These are phyloP conservation scores for Alectoris magna DNA, from an alignment of 2,797 vertebrate species.

Conservation along the genomic window DNA sequence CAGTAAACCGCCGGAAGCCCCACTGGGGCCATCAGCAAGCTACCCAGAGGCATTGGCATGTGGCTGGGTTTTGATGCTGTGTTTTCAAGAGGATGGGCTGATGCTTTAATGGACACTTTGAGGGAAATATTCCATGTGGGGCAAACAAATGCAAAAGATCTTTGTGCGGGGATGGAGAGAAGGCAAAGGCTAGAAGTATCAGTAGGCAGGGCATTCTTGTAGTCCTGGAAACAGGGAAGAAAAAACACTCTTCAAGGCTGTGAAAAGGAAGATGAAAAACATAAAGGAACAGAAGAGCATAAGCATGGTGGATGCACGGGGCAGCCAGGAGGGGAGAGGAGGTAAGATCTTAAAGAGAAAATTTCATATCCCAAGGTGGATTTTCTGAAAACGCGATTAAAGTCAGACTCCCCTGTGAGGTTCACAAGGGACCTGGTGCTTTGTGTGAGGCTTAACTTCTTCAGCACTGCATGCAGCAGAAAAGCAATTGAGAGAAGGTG, in stretches of 20 bases:
- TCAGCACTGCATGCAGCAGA: background rate
- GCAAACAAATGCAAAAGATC: background rate
- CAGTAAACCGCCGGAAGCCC: conserved; percentile 38
- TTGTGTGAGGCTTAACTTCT: background rate
- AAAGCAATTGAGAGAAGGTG: background rate
- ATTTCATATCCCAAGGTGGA: background rate
- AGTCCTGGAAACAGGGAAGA: conserved; percentile 10
- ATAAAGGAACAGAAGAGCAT: background rate
- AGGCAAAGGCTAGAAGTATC: conserved; percentile 5
- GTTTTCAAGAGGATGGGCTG: conserved; percentile 3
- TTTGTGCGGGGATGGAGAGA: conserved; percentile 20
- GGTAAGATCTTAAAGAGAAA: conserved; percentile 24
- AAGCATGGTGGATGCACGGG: background rate
- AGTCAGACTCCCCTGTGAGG: background rate
- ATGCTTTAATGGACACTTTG: conserved; percentile 35
- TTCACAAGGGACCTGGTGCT: background rate
- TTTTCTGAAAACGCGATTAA: background rate
- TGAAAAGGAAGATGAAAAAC: conserved; percentile 14
- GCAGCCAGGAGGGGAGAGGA: background rate
- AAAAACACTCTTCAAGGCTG: background rate
- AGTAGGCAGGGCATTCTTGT: background rate
- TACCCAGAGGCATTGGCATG: background rate
- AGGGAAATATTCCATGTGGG: background rate
- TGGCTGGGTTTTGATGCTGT: background rate
- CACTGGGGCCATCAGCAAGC: conserved; percentile 25